Evolutionary conservation across 2,113 vertebrate species (phyloP), one percentile per base, ranked within the genome.

Genomic region (Clarias macrocephalus): DNA sequence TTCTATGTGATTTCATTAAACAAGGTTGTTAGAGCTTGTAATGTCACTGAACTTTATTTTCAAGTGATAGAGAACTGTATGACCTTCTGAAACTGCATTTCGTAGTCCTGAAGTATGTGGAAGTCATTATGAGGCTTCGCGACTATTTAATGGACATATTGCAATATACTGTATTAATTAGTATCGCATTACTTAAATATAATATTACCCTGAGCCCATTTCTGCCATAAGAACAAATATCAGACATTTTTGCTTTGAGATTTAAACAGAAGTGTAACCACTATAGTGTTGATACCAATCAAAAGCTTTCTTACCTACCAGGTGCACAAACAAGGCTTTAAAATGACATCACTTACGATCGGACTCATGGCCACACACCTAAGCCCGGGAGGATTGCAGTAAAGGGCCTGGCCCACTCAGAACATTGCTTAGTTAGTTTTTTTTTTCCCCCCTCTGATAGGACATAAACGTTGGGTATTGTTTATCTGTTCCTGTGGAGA

Each of bases 401-500:
- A 80, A 83, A 68, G 86, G 87, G 87, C 86, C n/a, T 56, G 89
- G 80, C 21, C 73, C 84, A 83, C 81, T 82, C 28, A 2, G 68
- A 88, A 80, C 65, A 60, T 88, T 90, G 85, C 81, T 75, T 80
- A 21, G 82, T 90, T 91, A 89, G 42, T 80, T 88, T 72, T 70
- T 79, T 84, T n/a, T n/a, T n/a, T n/a, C n/a, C n/a, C n/a, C 85
- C 87, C 84, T 33, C 70, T 81, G 88, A 91, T 91, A 89, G 87
- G 89, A 88, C 85, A 89, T 89, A 88, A 92, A 90, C 75, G 83
- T 83, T 91, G 85, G 23, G 85, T 86, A 87, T 92, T 91, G 91
- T 93, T 92, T 90, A 92, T 90, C 88, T 90, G 88, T 92, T 94
- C 95, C 89, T 94, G 94, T 93, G 88, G 88, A 91, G 93, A 93